Conservation (phyloP, 2,113 vertebrate species). For the Piaya cayana region DNA sequence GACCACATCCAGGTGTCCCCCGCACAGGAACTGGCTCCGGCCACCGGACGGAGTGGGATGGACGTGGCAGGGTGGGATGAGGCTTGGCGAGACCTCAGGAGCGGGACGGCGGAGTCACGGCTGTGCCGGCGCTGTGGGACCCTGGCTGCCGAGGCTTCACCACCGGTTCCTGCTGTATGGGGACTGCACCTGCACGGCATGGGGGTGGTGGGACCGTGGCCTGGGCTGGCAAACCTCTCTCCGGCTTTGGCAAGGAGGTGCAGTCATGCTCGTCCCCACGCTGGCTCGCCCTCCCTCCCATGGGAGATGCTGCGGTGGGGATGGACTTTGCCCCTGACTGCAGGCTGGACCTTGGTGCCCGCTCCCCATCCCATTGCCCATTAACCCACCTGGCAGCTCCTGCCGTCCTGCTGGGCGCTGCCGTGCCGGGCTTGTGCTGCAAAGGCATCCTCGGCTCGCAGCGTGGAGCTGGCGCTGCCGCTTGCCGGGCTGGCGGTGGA, state of each 20-base stretch:
- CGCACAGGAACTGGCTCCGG: background rate
- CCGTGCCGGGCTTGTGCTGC: constrained; percentile 46
- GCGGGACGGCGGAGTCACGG: background rate
- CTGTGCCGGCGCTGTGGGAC: background rate
- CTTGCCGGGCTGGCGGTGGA: constrained; percentile 73
- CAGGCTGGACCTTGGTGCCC: background rate
- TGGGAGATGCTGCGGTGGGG: fast-evolving
- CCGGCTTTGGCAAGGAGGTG: fast-evolving
- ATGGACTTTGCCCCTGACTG: background rate
- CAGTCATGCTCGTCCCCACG: background rate
- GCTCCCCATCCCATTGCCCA: background rate
- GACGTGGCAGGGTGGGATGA: background rate
- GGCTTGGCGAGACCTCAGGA: background rate
- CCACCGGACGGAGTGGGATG: background rate
- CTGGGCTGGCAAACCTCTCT: background rate
- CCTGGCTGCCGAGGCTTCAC: constrained; percentile 41
- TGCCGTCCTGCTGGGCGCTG: constrained; percentile 33
- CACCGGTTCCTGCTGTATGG: constrained; percentile 72
- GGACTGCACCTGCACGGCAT: constrained; percentile 68
- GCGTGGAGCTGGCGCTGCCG: constrained; percentile 79
- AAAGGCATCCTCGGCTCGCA: constrained; percentile 72
- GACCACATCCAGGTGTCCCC: fast-evolving
- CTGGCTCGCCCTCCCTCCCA: background rate
- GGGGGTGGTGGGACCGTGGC: background rate
- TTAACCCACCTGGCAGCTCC: constrained; percentile 74